Evolutionary conservation across 2,888 invertebrate species (phyloP), one percentile per base, ranked within the genome.

Genomic region (Acanthosoma haemorrhoidale): DNA sequence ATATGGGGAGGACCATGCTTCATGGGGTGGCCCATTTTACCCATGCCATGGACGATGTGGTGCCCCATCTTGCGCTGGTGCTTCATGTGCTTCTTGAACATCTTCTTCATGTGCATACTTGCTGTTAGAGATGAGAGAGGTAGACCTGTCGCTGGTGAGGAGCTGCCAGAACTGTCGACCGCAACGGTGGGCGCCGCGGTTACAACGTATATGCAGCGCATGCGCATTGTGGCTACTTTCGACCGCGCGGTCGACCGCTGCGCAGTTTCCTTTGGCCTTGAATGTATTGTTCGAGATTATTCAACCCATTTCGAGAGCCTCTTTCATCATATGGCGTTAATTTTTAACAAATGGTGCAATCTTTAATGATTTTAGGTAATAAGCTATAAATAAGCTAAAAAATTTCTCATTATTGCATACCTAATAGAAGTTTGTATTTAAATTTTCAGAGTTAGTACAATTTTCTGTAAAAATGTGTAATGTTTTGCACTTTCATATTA

Each of bases 151-250:
- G 3, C 3, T 5, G 6, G 5, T 25, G 51, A 6, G 51, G 13
- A 25, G 51, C 51, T 51, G 51, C 51, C 51, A 51, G 51, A 51
- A 51, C 51, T 51, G 29, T n/a, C 51, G 25, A 51, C 51, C 51
- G 51, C 51, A 51, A 25, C 51, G 51, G 51, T 51, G 51, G 29
- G 25, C 21, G 6, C 25, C 18, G 51, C 51, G 51, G 51, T 51
- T 25, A n/a, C 1, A 2, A 25, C 43, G 21, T 21, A 43, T n/a
- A n/a, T n/a, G n/a, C 4, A n/a, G 51, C 51, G 51, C 51, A 51
- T 51, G 51, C 51, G 51, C 51, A 18, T 21, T 43, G 41, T 15
- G 1, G 43, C 29, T 51, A 25, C 25, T n/a, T n/a, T n/a, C 51
- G 25, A 51, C 51, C 51, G 51, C 51, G 25, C 51, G 51, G 51